Evolutionary conservation across 2,113 vertebrate species (phyloP).

Genomic region (Emydura subglobosa): DNA sequence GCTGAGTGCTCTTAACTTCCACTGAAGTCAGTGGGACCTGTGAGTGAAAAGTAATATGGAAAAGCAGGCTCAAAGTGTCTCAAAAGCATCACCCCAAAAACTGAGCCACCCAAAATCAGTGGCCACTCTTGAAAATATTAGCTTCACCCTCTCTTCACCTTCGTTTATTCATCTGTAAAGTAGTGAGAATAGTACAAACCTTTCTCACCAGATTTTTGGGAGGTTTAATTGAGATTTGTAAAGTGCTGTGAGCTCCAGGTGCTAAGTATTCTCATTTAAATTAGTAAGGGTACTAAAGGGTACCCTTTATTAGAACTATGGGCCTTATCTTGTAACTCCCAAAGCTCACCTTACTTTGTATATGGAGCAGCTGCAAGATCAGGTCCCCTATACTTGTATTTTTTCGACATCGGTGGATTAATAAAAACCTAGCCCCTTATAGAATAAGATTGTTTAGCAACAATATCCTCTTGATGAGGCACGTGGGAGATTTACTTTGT

Average conservation of each 20-base stretch:
- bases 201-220: background rate
- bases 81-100: too few species aligned
- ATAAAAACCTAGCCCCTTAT: background rate
- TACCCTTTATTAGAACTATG: too few species aligned
- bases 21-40: background rate
- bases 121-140: background rate
- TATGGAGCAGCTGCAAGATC: background rate
- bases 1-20: too few species aligned
- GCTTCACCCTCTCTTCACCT: background rate
- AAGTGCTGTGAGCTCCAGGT: background rate
- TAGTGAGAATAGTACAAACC: background rate
- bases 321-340: background rate
- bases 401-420: background rate
- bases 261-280: background rate
- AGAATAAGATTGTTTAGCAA: background rate
- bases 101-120: background rate
- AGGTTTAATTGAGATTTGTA: background rate
- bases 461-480: background rate
- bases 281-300: background rate
- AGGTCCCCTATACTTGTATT: background rate
- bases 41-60: too few species aligned
- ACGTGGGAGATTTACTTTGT: background rate
- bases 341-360: background rate
- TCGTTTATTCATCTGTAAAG: background rate
- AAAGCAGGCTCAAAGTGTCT: too few species aligned